Evolutionary conservation across 2,888 invertebrate genomes (phyloP), one percentile per base, ranked within the genome.

Genomic region (Parnassius apollo): DNA sequence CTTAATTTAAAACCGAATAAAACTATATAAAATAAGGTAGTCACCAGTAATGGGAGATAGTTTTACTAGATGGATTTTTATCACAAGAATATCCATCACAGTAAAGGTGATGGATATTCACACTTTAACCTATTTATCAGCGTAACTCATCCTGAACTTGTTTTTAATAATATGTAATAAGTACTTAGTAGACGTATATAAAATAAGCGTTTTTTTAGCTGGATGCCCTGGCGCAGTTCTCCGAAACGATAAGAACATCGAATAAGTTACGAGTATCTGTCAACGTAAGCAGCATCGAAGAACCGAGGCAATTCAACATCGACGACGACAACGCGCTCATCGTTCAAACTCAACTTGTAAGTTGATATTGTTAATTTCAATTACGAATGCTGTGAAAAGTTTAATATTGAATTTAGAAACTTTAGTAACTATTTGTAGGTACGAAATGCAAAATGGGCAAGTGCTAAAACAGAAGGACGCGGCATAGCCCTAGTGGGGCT

Each of bases 401-500:
- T 35, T 35, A 35, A 35, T 35, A 35, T 35, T 7, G 35, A 35
- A 35, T 0, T 35, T 35, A 35, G 35, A 35, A 35, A 35, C 35
- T 35, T 7, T 7, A 7, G 7, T 35, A 35, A 35, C 35, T 7
- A 4, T 35, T 2, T 46, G n/a, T 10, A 90, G 91, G 79, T 91
- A 10, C 85, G 85, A 52, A 81, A 71, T 68, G 93, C 94, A 0
- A 92, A 95, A 10, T 87, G 93, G 65, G 93, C 97, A 1, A 94
- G 94, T 65, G 93, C 98, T 22, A 94, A 94, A 56, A 97, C 96
- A 0, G 94, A 93, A 70, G 98, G 98, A 12, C 93, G 93, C 55
- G 98, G 98, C 10, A 93, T 97, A 59, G 96, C 95, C 0, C 84
- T 97, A 64, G 93, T 96, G 53, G 95, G 96, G 74, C 93, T 98